phyloP scores from a whole-genome alignment of 92 coral and sea anemone genomes.

The Parazoanthus atlanticus region DNA sequence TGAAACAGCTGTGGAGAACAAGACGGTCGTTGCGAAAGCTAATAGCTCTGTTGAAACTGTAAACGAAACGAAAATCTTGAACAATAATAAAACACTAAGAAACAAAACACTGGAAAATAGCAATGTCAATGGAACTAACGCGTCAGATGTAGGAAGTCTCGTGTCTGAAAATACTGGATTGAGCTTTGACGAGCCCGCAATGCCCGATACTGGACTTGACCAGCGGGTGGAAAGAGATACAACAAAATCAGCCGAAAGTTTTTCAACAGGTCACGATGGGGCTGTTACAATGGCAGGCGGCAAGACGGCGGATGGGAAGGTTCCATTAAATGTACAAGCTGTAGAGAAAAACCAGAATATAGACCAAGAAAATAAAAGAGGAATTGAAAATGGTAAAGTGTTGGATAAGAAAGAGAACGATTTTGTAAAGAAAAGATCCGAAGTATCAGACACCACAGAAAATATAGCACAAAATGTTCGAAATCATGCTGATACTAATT shows the following conservation, averaged over 20 bases:
- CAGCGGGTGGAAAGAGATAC: not conserved
- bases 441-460: not conserved
- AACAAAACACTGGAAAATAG: not conserved
- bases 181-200: not conserved
- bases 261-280: not conserved
- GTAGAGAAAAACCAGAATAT: not conserved
- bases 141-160: too few relatives aligned
- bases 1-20: not conserved
- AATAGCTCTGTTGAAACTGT: not conserved
- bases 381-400: not conserved
- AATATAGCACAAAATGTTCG: not conserved
- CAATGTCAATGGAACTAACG: not conserved
- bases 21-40: not conserved
- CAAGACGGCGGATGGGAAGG: not conserved
- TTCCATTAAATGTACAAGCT: not conserved
- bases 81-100: not conserved
- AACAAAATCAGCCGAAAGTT: not conserved
- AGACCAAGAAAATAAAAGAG: not conserved
- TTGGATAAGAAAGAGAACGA: not conserved
- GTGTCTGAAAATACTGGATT: not conserved
- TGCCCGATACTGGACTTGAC: not conserved
- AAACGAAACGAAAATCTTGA: not conserved
- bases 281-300: not conserved
- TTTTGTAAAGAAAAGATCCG: not conserved
- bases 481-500: not conserved